phyloP scores from a whole-genome alignment of 2,797 vertebrate genomes.

The Paratrypauchen microcephalus region DNA sequence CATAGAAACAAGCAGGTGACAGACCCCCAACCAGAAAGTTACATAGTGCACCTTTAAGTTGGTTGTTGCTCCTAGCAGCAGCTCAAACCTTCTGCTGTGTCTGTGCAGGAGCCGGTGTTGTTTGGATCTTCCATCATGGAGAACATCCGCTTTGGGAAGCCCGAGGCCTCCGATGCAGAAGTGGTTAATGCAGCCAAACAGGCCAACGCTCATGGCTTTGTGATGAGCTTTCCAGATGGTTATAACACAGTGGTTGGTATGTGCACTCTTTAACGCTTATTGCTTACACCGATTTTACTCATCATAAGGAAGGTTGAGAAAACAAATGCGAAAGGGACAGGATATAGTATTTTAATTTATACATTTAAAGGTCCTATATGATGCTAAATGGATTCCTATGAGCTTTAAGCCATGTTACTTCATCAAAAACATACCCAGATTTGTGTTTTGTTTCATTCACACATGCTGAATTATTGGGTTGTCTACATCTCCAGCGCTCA shows the following conservation, averaged over 20 bases:
- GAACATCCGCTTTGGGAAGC: constrained; percentile 94
- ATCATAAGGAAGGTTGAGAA: not conserved
- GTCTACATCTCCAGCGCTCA: no score
- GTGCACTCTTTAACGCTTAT: constrained; percentile 33
- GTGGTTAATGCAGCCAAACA: constrained; percentile 84
- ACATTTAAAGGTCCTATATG: not conserved
- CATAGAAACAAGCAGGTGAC: no score
- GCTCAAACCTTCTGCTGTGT: not conserved
- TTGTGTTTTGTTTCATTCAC: no score
- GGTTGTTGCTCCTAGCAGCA: not conserved
- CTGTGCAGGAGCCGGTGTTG: constrained; percentile 87
- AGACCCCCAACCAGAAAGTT: no score
- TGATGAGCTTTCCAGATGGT: constrained; percentile 87
- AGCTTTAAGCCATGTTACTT: no score
- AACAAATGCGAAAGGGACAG: not conserved
- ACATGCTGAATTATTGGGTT: no score
- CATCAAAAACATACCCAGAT: no score
- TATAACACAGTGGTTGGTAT: constrained; percentile 89
- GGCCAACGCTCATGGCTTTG: constrained; percentile 91
- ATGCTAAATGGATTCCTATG: no score
- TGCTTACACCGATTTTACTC: not conserved
- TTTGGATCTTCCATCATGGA: constrained; percentile 92
- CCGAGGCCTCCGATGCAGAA: constrained; percentile 83
- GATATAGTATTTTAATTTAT: not conserved
- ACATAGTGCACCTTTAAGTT: no score